Percentiles rank a stretch among this genome's conserved stretches.
These are phyloP conservation scores for Diglossa cyanea DNA, from an alignment of 2,797 vertebrate species.

Conservation along the genomic window DNA sequence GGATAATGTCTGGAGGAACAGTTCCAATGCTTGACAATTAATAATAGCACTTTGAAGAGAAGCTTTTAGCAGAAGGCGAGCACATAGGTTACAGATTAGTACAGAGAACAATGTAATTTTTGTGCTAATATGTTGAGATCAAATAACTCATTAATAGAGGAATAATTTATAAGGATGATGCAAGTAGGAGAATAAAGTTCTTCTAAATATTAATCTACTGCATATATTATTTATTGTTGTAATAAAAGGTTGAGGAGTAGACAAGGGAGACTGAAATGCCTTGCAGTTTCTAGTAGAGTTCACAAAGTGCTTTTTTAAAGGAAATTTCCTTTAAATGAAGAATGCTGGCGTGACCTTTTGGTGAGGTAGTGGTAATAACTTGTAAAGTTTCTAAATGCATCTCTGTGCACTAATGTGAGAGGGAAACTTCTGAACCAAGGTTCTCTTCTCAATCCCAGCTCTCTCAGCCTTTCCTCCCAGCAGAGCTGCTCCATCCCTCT, in stretches of 20 bases:
- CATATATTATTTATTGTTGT: neutral
- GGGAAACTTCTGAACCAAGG: neutral
- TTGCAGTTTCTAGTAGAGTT: neutral
- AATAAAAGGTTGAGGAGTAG: neutral
- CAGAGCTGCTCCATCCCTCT: neutral
- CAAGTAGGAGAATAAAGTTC: neutral
- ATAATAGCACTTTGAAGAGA: neutral
- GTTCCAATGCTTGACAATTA: neutral
- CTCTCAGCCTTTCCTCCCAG: neutral
- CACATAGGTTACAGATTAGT: neutral
- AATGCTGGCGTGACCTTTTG: neutral
- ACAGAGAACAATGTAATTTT: neutral
- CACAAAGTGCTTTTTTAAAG: neutral
- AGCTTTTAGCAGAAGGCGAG: constrained; percentile 9
- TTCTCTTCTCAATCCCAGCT: neutral
- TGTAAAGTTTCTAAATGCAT: neutral
- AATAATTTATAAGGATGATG: neutral
- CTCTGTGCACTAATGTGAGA: neutral
- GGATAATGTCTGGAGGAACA: neutral
- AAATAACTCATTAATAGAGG: neutral
- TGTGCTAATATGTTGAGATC: neutral
- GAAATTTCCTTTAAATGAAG: neutral
- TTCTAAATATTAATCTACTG: neutral
- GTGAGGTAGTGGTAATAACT: neutral
- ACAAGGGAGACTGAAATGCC: neutral